Base-by-base conservation (phyloP, 2,888 invertebrate species). In the Pseudanteris insignis region DNA sequence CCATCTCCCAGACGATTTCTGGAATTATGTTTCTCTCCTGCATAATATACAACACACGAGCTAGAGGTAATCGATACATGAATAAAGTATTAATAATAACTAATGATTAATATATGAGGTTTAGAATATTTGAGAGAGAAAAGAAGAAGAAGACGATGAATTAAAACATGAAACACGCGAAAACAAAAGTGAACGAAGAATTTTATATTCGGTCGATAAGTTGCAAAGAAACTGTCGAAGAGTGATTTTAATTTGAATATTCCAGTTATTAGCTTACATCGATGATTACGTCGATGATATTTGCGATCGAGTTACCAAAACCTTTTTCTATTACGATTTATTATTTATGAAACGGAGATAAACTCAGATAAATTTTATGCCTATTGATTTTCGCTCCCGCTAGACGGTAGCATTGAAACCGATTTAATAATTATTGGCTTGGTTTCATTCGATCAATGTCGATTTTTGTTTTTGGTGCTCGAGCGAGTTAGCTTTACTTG, bases 11-110 rank as follows among this genome's bases (percentile, higher is more conserved):
- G 29, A 53, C 41, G 28, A 12, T 54, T 48, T 59, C 59, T 48
- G 51, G 32, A 47, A 46, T 65, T 62, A 38, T 30, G 68, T 70
- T 72, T 70, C 66, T 70, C 62, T n/a, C n/a, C 65, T 68, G 63
- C 67, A 67, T 67, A 64, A 72, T 70, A 67, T 70, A 67, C 69
- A 69, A 69, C 67, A 70, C 67, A 68, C 66, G 66, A 69, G 66
- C 67, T 72, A 74, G 70, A 68, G 57, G 64, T 73, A 72, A 70
- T 57, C 53, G 46, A 63, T 66, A 61, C 66, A 60, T 69, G 55
- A 62, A 67, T 70, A 70, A 72, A 66, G 70, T 71, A 73, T 70
- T 70, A 67, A 70, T 62, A 62, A 67, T 61, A 58, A 68, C 50
- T 63, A 55, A 64, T 64, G 60, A 58, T 65, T 61, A 63, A 64